Evolutionary conservation across 1,140 invertebrate species (phyloP).

Genomic region (Drosophila setifemur): DNA sequence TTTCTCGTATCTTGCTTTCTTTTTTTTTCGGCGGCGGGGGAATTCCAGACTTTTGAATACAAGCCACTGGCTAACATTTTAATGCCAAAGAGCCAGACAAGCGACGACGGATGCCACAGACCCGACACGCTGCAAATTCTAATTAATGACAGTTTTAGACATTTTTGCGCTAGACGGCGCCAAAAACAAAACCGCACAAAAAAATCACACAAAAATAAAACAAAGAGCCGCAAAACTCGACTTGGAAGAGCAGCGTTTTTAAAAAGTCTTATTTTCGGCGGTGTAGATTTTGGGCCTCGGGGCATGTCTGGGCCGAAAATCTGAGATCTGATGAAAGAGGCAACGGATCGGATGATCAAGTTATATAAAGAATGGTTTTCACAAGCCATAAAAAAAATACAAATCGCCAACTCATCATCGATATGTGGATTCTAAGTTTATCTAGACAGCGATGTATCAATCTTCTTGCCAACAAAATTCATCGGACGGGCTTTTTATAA

Average conservation of each 20-base stretch:
- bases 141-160: conserved; percentile 65
- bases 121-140: conserved; percentile 51
- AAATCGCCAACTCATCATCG: conserved; percentile 21
- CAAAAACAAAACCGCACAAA: conserved; percentile 38
- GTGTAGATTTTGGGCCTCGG: conserved; percentile 17
- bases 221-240: conserved; percentile 4
- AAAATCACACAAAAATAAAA: conserved; percentile 5
- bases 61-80: conserved; percentile 22
- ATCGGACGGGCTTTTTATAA: background rate
- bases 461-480: background rate
- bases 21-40: conserved; percentile 57
- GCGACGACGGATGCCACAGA: conserved; percentile 34
- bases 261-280: conserved; percentile 1
- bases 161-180: conserved; percentile 59
- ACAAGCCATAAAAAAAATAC: background rate
- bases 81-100: conserved; percentile 49
- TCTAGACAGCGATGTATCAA: conserved; percentile 17
- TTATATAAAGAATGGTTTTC: conserved; percentile 29
- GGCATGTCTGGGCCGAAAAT: conserved; percentile 27
- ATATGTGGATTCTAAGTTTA: conserved; percentile 3
- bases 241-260: conserved; percentile 23
- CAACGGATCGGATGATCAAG: conserved; percentile 29
- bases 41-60: conserved; percentile 59
- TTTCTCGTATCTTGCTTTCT: conserved; percentile 45
- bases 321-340: conserved; percentile 27